phyloP scores from a whole-genome alignment of 2,888 invertebrate species.

The Deilephila elpenor region DNA sequence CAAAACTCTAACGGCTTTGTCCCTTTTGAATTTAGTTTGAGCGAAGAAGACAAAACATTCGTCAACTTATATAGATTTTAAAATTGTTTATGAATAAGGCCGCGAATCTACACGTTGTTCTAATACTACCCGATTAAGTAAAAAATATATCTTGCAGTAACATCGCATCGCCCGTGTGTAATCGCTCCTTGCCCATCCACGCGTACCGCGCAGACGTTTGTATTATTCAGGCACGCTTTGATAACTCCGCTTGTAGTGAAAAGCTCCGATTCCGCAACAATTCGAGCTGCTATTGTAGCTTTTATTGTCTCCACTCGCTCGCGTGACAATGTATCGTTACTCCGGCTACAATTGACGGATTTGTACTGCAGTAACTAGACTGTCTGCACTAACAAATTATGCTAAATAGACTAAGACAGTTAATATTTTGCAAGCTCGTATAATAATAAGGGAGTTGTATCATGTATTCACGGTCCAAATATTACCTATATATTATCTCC shows the following conservation, averaged over 20 bases:
- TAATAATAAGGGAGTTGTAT: background rate
- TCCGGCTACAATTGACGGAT: background rate
- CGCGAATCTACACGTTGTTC: too few species aligned
- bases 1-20: too few species aligned
- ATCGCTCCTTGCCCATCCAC: background rate
- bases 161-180: conserved; percentile 1
- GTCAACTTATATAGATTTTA: too few species aligned
- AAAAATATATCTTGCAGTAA: background rate
- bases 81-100: too few species aligned
- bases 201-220: background rate
- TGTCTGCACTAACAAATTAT: background rate
- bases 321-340: conserved; percentile 14
- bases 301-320: conserved; percentile 7
- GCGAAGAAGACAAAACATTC: too few species aligned
- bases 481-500: too few species aligned
- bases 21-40: too few species aligned
- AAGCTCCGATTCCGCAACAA: conserved; percentile 3
- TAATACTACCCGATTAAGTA: background rate
- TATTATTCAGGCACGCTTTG: conserved; percentile 20
- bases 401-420: background rate
- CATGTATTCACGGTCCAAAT: background rate
- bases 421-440: background rate
- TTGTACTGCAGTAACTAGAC: conserved; percentile 3
- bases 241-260: conserved; percentile 4
- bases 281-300: background rate